Evolutionary conservation across 2,888 invertebrate genomes (phyloP), one percentile per base, ranked within the genome.

Genomic region (Drosophila koepferae): DNA sequence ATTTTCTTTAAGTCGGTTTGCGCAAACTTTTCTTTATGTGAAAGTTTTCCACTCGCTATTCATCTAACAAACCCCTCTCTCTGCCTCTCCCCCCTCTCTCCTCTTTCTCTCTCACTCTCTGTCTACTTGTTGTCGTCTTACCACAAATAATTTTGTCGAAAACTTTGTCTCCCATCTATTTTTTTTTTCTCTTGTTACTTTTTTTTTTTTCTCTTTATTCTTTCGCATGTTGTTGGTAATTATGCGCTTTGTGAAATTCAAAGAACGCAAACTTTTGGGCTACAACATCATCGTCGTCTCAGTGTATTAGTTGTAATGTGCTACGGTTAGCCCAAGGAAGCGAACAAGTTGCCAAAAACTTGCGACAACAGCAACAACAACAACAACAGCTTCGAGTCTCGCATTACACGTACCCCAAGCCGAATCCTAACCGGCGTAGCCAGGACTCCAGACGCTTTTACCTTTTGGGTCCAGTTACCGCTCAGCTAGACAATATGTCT

Each of bases 1-100:
- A 86, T 86, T 88, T 86, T 87, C 85, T 79, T 81, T 87, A 86
- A 86, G 85, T 86, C 82, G 86, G 86, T 86, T 86, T 86, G 85
- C 80, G 56, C 81, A 80, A 86, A 86, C 82, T 86, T 86, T 86
- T 80, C 85, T 86, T 86, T 86, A 85, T 86, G 85, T 85, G 82
- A 82, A 86, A 86, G 77, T 86, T 86, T 84, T 68, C 69, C 80
- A 79, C 74, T 79, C 76, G 77, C 75, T 78, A 70, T 73, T 70
- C 69, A 65, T 53, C 76, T 63, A 61, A 46, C 43, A 41, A 36
- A 48, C 4, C 20, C 34, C 23, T 6, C 34, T 18, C 9, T 0
- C 40, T 9, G 28, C 18, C 46, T 3, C 23, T 31, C 12, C 56
- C 12, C 40, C 14, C 59, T 0, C 20, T 6, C n/a, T n/a, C n/a